Conservation (phyloP, 2,888 invertebrate species). For the Mesochorus sp. region DNA sequence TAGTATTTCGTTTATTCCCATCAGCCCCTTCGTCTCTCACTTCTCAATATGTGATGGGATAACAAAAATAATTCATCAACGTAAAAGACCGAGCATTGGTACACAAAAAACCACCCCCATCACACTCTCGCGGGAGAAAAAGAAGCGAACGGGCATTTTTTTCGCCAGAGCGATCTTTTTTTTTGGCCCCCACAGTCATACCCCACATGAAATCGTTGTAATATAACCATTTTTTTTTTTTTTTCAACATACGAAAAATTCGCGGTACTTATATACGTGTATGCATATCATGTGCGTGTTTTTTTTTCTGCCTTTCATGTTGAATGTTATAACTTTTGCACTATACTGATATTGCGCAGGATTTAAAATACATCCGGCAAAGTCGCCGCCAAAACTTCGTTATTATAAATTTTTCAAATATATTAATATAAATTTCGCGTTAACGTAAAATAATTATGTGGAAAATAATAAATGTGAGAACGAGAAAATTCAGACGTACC, state of each 20-base stretch:
- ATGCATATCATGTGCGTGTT: too few species aligned
- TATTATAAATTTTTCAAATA: too few species aligned
- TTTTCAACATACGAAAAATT: not conserved
- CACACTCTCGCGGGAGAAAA: not conserved
- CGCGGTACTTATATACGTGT: too few species aligned
- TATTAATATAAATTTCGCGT: too few species aligned
- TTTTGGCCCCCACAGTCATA: not conserved
- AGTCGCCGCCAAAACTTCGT: not conserved
- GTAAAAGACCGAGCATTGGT: constrained; percentile 34
- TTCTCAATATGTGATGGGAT: constrained; percentile 4
- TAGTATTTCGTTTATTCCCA: constrained; percentile 5
- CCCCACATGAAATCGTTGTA: constrained; percentile 47
- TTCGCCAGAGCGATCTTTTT: constrained; percentile 19
- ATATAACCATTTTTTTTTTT: constrained; percentile 45
- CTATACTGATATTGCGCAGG: constrained; percentile 39
- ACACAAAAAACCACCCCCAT: not conserved
- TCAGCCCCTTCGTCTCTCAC: constrained; percentile 41
- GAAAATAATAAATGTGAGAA: too few species aligned
- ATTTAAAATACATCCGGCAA: not conserved
- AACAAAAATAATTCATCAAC: constrained; percentile 58
- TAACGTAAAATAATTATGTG: too few species aligned
- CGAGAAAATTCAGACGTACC: too few species aligned
- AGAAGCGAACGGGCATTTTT: constrained; percentile 19
- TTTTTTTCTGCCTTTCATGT: constrained; percentile 24
- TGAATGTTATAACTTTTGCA: constrained; percentile 45